Conservation (phyloP, 2,797 vertebrate species). For the Oceanodroma leucorhoa region DNA sequence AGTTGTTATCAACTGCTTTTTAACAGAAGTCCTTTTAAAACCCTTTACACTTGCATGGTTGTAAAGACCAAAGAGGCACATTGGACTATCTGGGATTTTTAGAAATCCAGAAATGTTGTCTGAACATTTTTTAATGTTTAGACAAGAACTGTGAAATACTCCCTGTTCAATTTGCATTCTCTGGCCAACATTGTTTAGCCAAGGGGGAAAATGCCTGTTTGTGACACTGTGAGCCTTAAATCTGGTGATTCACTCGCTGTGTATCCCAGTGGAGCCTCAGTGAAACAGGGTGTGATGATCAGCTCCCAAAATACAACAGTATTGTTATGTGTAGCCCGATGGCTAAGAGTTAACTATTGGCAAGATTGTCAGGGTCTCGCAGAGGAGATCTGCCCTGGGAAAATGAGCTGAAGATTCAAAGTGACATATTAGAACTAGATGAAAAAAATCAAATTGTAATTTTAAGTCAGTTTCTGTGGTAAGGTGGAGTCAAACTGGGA, state of each 20-base stretch:
- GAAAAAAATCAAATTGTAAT: background rate
- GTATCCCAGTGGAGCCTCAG: background rate
- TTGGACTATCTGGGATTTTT: background rate
- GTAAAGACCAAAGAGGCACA: background rate
- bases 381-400: background rate
- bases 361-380: background rate
- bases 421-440: background rate
- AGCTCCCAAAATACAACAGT: rapidly evolving
- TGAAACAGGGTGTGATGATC: background rate
- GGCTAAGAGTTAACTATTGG: background rate
- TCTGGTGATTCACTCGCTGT: background rate
- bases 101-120: background rate
- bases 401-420: background rate
- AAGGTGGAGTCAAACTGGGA: background rate
- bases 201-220: background rate
- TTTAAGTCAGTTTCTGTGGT: background rate
- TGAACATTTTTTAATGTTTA: background rate
- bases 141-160: background rate
- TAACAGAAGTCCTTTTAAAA: background rate
- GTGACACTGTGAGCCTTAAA: background rate
- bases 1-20: background rate
- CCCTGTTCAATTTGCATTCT: background rate
- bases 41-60: background rate
- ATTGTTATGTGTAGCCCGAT: background rate
- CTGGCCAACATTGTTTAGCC: background rate